Evolutionary conservation across 1,140 invertebrate genomes (phyloP).

Genomic region (Bombus affinis): DNA sequence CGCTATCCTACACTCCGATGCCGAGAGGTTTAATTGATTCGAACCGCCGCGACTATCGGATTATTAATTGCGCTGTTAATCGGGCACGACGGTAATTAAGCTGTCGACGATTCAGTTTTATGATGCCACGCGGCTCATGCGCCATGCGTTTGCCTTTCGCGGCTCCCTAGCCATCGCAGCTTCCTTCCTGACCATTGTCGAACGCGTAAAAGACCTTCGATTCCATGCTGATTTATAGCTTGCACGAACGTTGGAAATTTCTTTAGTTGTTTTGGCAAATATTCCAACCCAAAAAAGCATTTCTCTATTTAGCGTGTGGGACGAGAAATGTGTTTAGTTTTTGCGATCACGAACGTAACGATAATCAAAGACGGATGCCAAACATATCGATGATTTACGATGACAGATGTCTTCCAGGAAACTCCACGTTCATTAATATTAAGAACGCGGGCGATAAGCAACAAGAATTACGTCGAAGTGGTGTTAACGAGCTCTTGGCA

Average conservation of each 20-base stretch:
- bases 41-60: conserved; percentile 44
- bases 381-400: not conserved
- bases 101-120: conserved; percentile 52
- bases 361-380: not conserved
- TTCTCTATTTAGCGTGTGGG: fast-evolving
- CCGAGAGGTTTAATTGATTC: conserved; percentile 55
- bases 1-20: not conserved
- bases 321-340: not conserved
- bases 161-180: not conserved
- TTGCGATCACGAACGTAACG: not conserved
- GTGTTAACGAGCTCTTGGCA: not conserved
- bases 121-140: conserved; percentile 23
- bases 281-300: not conserved
- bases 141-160: conserved; percentile 4
- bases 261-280: not conserved
- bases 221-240: not conserved
- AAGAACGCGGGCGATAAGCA: not conserved
- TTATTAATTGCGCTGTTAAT: conserved; percentile 53
- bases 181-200: not conserved
- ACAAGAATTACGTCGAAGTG: no score
- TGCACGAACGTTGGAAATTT: not conserved
- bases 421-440: not conserved
- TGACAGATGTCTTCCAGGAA: not conserved
- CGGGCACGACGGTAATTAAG: conserved; percentile 50
- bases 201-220: not conserved